Evolutionary conservation across 2,888 invertebrate genomes (phyloP).

Genomic region (Ptychoptera albimana): DNA sequence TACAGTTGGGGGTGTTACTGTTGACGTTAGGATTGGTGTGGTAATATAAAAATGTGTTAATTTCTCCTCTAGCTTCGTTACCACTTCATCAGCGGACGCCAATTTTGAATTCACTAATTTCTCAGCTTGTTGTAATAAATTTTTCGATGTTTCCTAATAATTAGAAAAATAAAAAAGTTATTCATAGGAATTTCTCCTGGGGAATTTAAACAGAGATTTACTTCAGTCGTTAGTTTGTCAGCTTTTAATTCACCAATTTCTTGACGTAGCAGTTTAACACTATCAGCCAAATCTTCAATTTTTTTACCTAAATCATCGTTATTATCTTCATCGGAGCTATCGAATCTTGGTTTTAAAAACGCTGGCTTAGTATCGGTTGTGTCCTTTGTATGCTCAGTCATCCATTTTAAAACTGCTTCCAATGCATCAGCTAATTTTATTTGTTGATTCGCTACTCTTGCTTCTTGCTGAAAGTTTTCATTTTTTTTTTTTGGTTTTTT

Average conservation of each 20-base stretch:
- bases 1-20: constrained; percentile 15
- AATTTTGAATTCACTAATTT: constrained; percentile 16
- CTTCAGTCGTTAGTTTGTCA: constrained; percentile 17
- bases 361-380: background rate
- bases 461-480: constrained; percentile 22
- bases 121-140: constrained; percentile 20
- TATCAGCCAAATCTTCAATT: constrained; percentile 18
- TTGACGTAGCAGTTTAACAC: constrained; percentile 19
- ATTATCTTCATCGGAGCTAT: constrained; percentile 6
- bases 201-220: constrained; percentile 9
- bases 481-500: background rate
- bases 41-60: constrained; percentile 20
- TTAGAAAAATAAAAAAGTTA: background rate
- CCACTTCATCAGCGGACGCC: constrained; percentile 21
- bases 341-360: background rate
- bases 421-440: constrained; percentile 24
- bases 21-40: constrained; percentile 8
- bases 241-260: constrained; percentile 22
- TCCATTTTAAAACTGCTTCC: constrained; percentile 27
- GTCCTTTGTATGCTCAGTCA: constrained; percentile 21
- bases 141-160: constrained; percentile 15
- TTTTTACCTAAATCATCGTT: constrained; percentile 14
- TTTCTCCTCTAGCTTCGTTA: constrained; percentile 23
- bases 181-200: background rate
- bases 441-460: constrained; percentile 25